Percentiles rank a stretch among this genome's conserved stretches.
Conservation (phyloP, 2,113 vertebrate genomes). For the Pseudorhombus dupliciocellatus region DNA sequence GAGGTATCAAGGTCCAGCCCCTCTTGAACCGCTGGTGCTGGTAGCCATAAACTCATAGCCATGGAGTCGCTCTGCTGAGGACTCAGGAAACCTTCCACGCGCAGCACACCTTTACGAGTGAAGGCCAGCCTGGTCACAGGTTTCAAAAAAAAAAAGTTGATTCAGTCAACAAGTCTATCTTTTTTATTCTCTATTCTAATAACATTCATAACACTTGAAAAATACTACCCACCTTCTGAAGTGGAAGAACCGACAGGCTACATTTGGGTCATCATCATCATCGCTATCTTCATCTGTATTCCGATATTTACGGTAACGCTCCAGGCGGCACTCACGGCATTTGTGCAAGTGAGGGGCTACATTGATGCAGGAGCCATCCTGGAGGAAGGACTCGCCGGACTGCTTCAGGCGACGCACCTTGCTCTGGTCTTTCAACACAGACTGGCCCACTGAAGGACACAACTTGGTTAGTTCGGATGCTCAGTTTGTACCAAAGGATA, state of each 20-base stretch:
- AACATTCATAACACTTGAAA: too few species aligned
- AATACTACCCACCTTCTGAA: conserved; percentile 88
- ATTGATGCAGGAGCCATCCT: conserved; percentile 98
- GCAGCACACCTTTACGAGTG: conserved; percentile 94
- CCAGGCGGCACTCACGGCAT: conserved; percentile 96
- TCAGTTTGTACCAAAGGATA: not conserved
- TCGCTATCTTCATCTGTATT: conserved; percentile 87
- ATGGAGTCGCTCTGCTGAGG: conserved; percentile 97
- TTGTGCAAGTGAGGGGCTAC: conserved; percentile 98
- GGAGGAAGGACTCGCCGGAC: conserved; percentile 97
- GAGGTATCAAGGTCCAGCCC: conserved; percentile 97
- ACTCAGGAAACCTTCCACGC: conserved; percentile 96
- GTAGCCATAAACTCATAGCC: conserved; percentile 98
- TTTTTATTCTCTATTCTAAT: not conserved
- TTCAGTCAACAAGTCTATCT: not conserved
- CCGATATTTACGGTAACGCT: conserved; percentile 95
- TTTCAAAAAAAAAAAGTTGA: not conserved
- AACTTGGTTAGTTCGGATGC: conserved; percentile 13
- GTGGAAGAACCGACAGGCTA: conserved; percentile 97
- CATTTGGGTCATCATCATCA: conserved; percentile 91
- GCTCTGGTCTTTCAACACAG: conserved; percentile 94
- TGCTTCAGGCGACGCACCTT: conserved; percentile 97
- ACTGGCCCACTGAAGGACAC: conserved; percentile 88
- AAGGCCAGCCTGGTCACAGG: conserved; percentile 87
- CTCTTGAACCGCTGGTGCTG: conserved; percentile 88